Base-by-base conservation (phyloP, 2,888 invertebrate genomes). In the Galeopsomyia nigrocyanea region DNA sequence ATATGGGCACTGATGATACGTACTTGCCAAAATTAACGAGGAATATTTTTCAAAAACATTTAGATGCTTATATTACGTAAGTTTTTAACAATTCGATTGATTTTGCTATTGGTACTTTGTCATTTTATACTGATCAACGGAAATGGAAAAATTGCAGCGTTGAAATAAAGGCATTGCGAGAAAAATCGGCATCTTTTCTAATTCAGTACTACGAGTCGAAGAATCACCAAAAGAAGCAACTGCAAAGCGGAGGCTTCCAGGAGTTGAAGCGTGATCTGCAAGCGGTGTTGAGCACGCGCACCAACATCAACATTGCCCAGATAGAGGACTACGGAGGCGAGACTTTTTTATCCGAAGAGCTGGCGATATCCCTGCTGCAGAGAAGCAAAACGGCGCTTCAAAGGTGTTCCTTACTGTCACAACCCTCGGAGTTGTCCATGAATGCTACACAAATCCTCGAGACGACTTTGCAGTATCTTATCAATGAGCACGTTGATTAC, bases 281-380 rank as follows among this genome's bases (percentile, higher is more conserved):
- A 88, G 97, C 97, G 0, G 94, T 96, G 14, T 94, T 99, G 78
- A 95, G 97, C 2, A 94, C 95, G 0, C 90, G 95, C 68, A 94
- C 96, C 0, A 97, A 97, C 84, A 95, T 97, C 73, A 97, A 97
- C 84, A 95, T 97, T 76, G 96, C 95, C 0, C 94, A 95, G 84
- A 95, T 97, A 57, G 98, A 98, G 86, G 95, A 97, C 87, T 98
- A 96, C 83, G 98, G 97, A 2, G 98, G 97, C 0, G 98, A 99
- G 88, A 99, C 97, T 0, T 97, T 98, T 84, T 89, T 99, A 0
- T 97, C 97, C 0, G 98, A 98, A 86, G 95, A 97, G 83, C 90
- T 98, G 3, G 97, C 97, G 0, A 95, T 97, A 77, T 94, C 92
- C 80, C 91, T 99, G 82, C 87, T 99, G 53, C 95, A 95, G 83